Evolutionary conservation across 1,140 invertebrate genomes (phyloP), one percentile per base, ranked within the genome.

Genomic region (Lordiphosa collinella): DNA sequence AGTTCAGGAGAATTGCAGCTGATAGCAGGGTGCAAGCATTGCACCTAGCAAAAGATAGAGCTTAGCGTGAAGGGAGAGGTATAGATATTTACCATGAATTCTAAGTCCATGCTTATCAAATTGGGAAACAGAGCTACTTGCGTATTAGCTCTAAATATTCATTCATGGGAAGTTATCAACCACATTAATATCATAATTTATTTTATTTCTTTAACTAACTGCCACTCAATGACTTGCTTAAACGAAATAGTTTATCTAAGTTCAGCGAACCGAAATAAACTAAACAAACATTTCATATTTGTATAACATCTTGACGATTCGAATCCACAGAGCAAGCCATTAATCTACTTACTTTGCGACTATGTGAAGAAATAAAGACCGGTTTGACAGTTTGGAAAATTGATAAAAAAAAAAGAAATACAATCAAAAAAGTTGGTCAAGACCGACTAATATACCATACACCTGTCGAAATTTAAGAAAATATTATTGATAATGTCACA

Each of bases 21-120:
- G 64, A 67, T 67, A 67, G 67, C 40, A 40, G 46, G 46, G 53
- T 67, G 53, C 62, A 67, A 58, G 3, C 35, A 35, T 36, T 67
- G 63, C 63, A 67, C 34, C 38, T 29, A 25, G 2, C 0, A 7
- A 6, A 7, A 8, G 14, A 31, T 11, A 18, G 38, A 11, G 4
- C 16, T 4, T 18, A 4, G 3, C 18, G n/a, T n/a, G n/a, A n/a
- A n/a, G n/a, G n/a, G n/a, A n/a, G n/a, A n/a, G n/a, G n/a, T n/a
- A n/a, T n/a, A n/a, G n/a, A n/a, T n/a, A n/a, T n/a, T n/a, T n/a
- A n/a, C n/a, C n/a, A n/a, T n/a, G n/a, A n/a, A n/a, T n/a, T n/a
- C 9, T 46, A 44, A 44, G 29, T 44, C 31, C 29, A 63, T 48
- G 41, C 31, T 11, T 56, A 34, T 43, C 44, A 43, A 32, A 11